These are phyloP conservation scores for Lydus trimaculatus DNA, from an alignment of 2,888 invertebrate species.

Conservation along the genomic window DNA sequence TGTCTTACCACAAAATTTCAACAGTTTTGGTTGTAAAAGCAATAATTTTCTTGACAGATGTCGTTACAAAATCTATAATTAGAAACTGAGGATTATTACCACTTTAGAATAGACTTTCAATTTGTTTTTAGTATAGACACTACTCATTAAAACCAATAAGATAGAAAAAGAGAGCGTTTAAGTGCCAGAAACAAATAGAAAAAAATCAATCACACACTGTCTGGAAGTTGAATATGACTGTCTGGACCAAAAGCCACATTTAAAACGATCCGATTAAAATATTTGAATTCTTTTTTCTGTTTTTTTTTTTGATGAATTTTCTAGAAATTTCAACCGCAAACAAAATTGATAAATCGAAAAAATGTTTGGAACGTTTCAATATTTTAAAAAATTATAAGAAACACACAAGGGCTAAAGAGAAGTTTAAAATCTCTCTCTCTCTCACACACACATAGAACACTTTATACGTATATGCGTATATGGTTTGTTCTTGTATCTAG, in stretches of 20 bases:
- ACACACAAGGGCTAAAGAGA: background rate
- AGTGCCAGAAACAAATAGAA: background rate
- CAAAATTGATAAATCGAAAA: too few relatives aligned
- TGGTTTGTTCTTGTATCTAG: conserved; percentile 4
- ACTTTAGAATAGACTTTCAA: conserved; percentile 9
- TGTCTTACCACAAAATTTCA: conserved; percentile 27
- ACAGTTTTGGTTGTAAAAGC: conserved; percentile 28
- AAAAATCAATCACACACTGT: conserved; percentile 1
- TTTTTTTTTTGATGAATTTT: too few relatives aligned
- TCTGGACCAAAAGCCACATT: background rate
- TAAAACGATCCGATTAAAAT: background rate
- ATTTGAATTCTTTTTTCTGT: background rate
- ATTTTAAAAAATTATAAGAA: background rate
- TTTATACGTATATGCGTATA: background rate
- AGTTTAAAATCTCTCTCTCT: background rate
- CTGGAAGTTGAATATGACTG: background rate
- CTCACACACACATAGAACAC: background rate
- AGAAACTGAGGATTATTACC: conserved; percentile 22
- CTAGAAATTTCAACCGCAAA: background rate
- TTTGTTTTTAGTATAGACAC: background rate
- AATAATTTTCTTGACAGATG: conserved; percentile 33
- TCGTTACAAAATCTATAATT: conserved; percentile 27
- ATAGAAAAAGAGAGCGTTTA: conserved; percentile 1
- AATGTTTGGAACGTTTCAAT: background rate
- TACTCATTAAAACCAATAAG: background rate